Evolutionary conservation across 2,113 vertebrate genomes (phyloP).

Genomic region (Labrus mixtus): DNA sequence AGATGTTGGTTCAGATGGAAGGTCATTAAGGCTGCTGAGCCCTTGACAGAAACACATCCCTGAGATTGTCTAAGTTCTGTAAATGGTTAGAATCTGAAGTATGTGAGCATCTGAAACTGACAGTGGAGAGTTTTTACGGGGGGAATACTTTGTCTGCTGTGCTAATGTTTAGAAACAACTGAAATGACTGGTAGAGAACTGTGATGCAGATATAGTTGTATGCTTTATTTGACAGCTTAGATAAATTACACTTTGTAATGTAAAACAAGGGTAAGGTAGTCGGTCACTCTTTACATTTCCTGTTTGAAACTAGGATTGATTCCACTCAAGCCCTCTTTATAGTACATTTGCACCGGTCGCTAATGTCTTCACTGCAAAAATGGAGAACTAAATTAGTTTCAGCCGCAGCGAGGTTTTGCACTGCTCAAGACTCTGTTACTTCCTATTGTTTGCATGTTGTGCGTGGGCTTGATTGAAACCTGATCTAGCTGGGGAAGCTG

Average conservation of each 20-base stretch:
- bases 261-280: background rate
- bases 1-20: constrained; percentile 61
- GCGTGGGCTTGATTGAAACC: constrained; percentile 82
- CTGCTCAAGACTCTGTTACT: constrained; percentile 62
- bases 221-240: background rate
- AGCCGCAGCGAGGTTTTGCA: constrained; percentile 59
- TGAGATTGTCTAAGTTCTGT: constrained; percentile 32
- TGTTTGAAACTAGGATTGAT: constrained; percentile 19
- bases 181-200: constrained; percentile 2
- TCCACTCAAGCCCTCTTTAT: constrained; percentile 9
- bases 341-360: constrained; percentile 26
- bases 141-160: constrained; percentile 9
- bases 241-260: background rate
- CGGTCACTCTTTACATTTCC: constrained; percentile 2
- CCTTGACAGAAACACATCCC: constrained; percentile 50
- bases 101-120: constrained; percentile 22
- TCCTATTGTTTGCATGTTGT: constrained; percentile 77
- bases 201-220: background rate
- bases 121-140: background rate
- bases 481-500: constrained; percentile 76
- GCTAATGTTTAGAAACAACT: constrained; percentile 10
- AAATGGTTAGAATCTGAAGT: constrained; percentile 45
- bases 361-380: constrained; percentile 47
- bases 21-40: constrained; percentile 38
- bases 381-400: constrained; percentile 68